These are phyloP conservation scores for Eledona agricola DNA, from an alignment of 2,888 invertebrate species.

Conservation along the genomic window DNA sequence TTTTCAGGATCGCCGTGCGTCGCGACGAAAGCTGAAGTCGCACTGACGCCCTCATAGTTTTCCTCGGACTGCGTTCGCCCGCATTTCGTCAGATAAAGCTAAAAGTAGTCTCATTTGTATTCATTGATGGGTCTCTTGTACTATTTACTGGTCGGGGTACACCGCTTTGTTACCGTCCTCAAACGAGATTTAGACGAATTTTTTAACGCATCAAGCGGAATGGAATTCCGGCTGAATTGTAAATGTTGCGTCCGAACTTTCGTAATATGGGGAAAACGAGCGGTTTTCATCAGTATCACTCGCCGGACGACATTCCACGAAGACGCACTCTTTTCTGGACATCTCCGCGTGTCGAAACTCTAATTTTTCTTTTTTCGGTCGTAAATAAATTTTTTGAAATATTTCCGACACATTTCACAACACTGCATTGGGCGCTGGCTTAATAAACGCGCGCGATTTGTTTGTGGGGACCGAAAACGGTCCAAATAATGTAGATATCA, in stretches of 20 bases:
- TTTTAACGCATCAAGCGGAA: conserved; percentile 2
- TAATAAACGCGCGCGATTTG: too few species aligned
- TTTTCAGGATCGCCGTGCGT: too few species aligned
- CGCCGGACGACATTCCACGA: too few species aligned
- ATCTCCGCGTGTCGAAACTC: too few species aligned
- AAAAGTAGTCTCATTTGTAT: conserved; percentile 38
- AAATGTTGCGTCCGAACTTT: conserved; percentile 2
- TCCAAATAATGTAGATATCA: conserved; percentile 24
- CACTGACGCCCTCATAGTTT: conserved; percentile 38
- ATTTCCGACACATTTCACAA: too few species aligned
- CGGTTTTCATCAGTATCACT: neutral
- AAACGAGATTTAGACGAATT: neutral
- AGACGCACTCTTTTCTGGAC: too few species aligned
- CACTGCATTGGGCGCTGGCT: too few species aligned
- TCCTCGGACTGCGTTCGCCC: conserved; percentile 30
- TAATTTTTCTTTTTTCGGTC: too few species aligned
- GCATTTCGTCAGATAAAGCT: conserved; percentile 37
- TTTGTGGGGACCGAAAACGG: conserved; percentile 21
- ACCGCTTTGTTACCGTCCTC: conserved; percentile 12
- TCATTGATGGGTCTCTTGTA: conserved; percentile 33
- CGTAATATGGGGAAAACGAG: conserved; percentile 1
- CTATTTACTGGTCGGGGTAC: conserved; percentile 8
- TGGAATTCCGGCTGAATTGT: conserved; percentile 9
- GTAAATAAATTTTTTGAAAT: too few species aligned
- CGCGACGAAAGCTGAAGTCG: conserved; percentile 35